Conservation (phyloP, 35 echinoderm and acorn worm species). For the Apostichopus californicus region DNA sequence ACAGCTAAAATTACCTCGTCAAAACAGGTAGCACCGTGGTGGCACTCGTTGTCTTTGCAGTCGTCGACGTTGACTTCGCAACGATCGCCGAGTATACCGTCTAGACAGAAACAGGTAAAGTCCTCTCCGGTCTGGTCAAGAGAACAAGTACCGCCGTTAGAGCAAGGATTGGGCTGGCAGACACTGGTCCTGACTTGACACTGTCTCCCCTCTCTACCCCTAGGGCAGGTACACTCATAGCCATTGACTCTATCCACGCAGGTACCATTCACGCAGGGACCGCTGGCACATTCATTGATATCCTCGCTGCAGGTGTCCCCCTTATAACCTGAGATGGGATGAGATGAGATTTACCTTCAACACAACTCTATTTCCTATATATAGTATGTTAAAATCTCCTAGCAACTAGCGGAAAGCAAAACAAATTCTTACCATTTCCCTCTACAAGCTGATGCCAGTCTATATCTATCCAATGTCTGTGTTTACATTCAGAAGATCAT, state of each 20-base stretch:
- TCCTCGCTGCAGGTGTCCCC: slow-evolving; percentile 30
- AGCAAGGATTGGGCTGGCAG: slow-evolving; percentile 66
- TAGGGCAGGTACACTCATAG: slow-evolving; percentile 55
- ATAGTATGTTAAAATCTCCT: no score
- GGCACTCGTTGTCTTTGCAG: background rate
- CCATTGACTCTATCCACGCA: slow-evolving; percentile 68
- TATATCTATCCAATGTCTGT: no score
- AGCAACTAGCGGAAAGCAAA: no score
- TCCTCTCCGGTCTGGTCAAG: slow-evolving; percentile 44
- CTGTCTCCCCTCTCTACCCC: slow-evolving; percentile 46
- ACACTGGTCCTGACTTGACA: slow-evolving; percentile 54
- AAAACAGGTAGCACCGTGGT: background rate
- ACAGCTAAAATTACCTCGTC: background rate
- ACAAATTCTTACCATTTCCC: no score
- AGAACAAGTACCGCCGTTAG: slow-evolving; percentile 66
- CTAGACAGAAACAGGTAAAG: slow-evolving; percentile 67
- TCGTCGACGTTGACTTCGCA: slow-evolving; percentile 65
- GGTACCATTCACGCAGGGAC: slow-evolving; percentile 71
- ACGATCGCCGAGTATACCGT: slow-evolving; percentile 64
- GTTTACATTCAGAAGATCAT: no score
- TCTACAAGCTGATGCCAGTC: no score
- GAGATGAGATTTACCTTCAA: no score
- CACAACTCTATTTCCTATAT: no score
- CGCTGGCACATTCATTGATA: slow-evolving; percentile 80
- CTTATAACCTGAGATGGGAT: background rate